Percentiles rank a stretch among this genome's conserved stretches.
Conservation (phyloP, 37 sponge, comb jelly and placozoan genomes). For the Crambe crambe region DNA sequence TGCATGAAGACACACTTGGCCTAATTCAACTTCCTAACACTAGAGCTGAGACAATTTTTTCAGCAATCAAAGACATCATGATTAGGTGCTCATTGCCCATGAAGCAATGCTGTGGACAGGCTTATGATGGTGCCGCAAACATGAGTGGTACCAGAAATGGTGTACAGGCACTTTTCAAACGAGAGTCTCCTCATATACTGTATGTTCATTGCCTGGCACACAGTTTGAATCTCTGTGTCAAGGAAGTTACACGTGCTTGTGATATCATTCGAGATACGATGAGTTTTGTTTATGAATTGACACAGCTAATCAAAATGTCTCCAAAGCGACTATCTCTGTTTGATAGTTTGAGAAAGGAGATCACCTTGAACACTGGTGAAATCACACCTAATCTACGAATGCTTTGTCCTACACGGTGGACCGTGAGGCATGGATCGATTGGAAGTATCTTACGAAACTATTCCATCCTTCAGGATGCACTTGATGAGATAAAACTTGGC, state of each 20-base stretch:
- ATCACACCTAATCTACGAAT: constrained; percentile 30
- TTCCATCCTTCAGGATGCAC: constrained; percentile 20
- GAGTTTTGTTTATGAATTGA: constrained; percentile 32
- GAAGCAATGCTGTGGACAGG: constrained; percentile 41
- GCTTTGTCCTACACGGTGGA: constrained; percentile 66
- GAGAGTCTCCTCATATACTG: background rate
- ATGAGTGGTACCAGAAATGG: constrained; percentile 58
- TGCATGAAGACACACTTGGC: constrained; percentile 48
- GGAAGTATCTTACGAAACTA: constrained; percentile 47
- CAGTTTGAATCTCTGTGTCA: constrained; percentile 50
- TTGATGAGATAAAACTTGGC: constrained; percentile 38
- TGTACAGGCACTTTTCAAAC: constrained; percentile 23
- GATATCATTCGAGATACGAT: constrained; percentile 22
- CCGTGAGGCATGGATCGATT: constrained; percentile 40
- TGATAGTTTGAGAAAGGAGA: constrained; percentile 22
- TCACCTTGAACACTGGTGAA: constrained; percentile 18
- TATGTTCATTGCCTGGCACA: constrained; percentile 72
- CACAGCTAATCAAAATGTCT: constrained; percentile 35
- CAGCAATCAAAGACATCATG: constrained; percentile 33
- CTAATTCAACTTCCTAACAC: constrained; percentile 28
- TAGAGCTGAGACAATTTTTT: constrained; percentile 13
- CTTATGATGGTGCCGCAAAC: constrained; percentile 50
- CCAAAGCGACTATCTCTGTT: constrained; percentile 36
- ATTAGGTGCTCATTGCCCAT: constrained; percentile 51
- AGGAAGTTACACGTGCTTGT: constrained; percentile 15